Conservation (phyloP, 92 coral and sea anemone genomes). For the Phenganax subtilis region DNA sequence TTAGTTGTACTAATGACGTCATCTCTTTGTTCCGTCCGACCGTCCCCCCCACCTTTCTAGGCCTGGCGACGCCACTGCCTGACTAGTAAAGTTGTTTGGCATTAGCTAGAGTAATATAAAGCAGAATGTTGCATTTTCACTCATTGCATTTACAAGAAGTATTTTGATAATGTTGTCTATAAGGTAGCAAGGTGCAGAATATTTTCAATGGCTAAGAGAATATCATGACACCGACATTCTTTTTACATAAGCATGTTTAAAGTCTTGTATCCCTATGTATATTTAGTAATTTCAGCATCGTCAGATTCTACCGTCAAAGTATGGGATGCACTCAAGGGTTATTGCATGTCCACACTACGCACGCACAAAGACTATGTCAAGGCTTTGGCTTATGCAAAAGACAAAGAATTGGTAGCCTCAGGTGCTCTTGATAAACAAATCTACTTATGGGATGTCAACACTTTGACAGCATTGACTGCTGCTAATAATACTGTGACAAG, state of each 20-base stretch:
- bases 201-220: too few species aligned
- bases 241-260: background rate
- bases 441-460: slow-evolving; percentile 95
- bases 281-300: slow-evolving; percentile 79
- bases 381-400: slow-evolving; percentile 85
- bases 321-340: slow-evolving; percentile 79
- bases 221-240: too few species aligned
- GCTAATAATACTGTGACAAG: slow-evolving; percentile 97
- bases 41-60: background rate
- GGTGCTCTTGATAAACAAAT: slow-evolving; percentile 92
- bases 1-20: background rate
- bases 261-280: background rate
- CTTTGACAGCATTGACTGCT: slow-evolving; percentile 87
- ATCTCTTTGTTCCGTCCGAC: background rate
- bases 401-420: slow-evolving; percentile 85
- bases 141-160: too few species aligned
- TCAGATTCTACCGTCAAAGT: slow-evolving; percentile 96
- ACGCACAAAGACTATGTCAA: slow-evolving; percentile 94
- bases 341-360: slow-evolving; percentile 90
- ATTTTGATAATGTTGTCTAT: too few species aligned
- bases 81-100: too few species aligned
- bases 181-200: too few species aligned
- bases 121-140: too few species aligned
- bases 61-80: too few species aligned
- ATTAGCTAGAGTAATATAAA: too few species aligned